Percentiles rank a stretch among this genome's conserved stretches.
Conservation (phyloP, 37 sponge, comb jelly and placozoan genomes). For the Oopsacas minuta region DNA sequence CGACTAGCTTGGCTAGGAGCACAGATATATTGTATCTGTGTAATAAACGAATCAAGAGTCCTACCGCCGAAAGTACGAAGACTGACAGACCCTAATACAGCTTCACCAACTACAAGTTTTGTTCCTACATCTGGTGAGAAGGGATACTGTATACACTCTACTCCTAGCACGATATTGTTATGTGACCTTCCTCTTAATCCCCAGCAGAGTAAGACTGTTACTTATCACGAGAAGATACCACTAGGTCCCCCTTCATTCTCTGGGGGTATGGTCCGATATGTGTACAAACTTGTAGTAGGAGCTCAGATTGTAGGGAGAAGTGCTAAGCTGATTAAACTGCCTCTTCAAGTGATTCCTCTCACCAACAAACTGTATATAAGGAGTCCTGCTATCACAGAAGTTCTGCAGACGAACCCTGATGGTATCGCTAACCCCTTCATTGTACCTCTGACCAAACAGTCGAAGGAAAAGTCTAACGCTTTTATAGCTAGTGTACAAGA, state of each 20-base stretch:
- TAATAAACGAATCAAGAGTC: background rate
- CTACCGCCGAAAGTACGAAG: background rate
- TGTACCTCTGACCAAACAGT: background rate
- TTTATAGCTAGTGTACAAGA: background rate
- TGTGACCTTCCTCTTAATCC: conserved; percentile 62
- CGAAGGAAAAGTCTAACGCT: background rate
- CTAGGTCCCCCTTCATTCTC: conserved; percentile 62
- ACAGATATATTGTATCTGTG: background rate
- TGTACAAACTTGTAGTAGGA: conserved; percentile 74
- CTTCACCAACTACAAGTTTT: background rate
- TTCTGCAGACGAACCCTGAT: background rate
- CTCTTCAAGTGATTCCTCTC: conserved; percentile 58
- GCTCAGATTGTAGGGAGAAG: conserved; percentile 46
- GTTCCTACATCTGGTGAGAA: conserved; percentile 37
- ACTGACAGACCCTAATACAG: background rate
- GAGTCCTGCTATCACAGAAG: background rate
- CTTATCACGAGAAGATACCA: conserved; percentile 59
- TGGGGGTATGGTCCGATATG: conserved; percentile 63
- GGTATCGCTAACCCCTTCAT: conserved; percentile 4
- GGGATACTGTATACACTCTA: conserved; percentile 49
- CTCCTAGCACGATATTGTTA: conserved; percentile 44
- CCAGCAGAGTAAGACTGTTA: conserved; percentile 51
- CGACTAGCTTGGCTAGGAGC: background rate
- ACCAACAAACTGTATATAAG: conserved; percentile 29
- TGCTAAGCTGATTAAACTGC: conserved; percentile 43